These are phyloP conservation scores for Agrilus mali DNA, from an alignment of 2,888 invertebrate species.

Conservation along the genomic window DNA sequence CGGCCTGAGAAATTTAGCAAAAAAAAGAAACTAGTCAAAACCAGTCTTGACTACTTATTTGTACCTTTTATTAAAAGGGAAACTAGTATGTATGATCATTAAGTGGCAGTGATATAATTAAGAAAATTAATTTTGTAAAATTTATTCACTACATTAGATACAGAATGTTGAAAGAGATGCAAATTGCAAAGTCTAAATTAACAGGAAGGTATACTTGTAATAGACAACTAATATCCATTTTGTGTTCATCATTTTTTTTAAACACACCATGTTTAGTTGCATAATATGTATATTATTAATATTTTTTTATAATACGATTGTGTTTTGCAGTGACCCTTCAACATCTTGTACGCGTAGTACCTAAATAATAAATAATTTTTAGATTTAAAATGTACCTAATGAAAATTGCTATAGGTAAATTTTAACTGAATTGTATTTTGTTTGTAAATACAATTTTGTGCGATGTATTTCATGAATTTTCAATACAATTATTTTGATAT, in stretches of 20 bases:
- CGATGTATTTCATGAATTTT: neutral
- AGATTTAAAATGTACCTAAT: too few species aligned
- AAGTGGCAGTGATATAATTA: constrained; percentile 2
- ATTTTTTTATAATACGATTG: neutral
- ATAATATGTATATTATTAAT: neutral
- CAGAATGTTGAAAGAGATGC: too few species aligned
- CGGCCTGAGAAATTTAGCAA: too few species aligned
- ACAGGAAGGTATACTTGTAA: too few species aligned
- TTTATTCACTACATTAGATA: constrained; percentile 4
- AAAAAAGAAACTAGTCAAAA: too few species aligned
- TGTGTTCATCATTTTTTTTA: neutral
- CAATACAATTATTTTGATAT: neutral
- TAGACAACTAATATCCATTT: too few species aligned
- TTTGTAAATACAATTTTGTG: neutral
- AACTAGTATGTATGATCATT: neutral
- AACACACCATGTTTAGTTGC: constrained; percentile 4
- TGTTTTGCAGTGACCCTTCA: neutral
- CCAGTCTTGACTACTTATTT: neutral
- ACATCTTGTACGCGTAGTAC: too few species aligned
- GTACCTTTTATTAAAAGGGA: neutral
- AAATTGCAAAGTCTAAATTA: too few species aligned
- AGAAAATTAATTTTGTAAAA: constrained; percentile 3
- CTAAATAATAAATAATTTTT: too few species aligned
- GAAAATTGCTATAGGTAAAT: too few species aligned
- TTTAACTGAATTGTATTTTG: too few species aligned